A percentile compares a stretch with the other conserved stretches of the same genome.
phyloP scores from a whole-genome alignment of 1,140 invertebrate genomes.

The Drosophila nikananu region DNA sequence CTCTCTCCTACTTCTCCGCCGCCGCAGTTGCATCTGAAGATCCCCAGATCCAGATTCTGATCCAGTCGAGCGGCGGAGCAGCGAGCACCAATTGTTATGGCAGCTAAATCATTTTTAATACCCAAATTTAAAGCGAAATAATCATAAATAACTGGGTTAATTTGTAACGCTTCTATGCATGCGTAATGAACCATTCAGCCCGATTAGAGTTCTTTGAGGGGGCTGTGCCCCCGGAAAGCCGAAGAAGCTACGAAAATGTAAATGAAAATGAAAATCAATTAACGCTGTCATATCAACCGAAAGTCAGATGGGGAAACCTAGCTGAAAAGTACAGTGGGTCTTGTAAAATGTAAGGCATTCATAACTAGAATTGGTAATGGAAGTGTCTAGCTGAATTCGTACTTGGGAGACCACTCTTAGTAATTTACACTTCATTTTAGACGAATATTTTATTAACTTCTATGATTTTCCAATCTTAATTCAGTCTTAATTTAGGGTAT shows the following conservation, averaged over 20 bases:
- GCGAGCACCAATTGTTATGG: constrained; percentile 28
- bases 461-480: neutral
- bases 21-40: constrained; percentile 26
- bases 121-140: constrained; percentile 70
- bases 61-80: constrained; percentile 3
- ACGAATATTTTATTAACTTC: neutral
- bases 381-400: no score
- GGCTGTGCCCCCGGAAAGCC: constrained; percentile 11
- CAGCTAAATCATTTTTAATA: constrained; percentile 70
- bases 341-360: neutral
- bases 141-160: constrained; percentile 84
- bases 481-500: neutral
- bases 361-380: no score
- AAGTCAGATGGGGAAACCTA: constrained; percentile 14
- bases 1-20: constrained; percentile 16
- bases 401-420: neutral
- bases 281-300: constrained; percentile 66
- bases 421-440: no score
- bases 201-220: constrained; percentile 33
- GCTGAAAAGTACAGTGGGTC: constrained; percentile 16
- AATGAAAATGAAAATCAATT: constrained; percentile 78
- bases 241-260: constrained; percentile 36
- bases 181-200: constrained; percentile 77
- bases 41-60: neutral
- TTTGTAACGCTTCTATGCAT: constrained; percentile 80